These are phyloP conservation scores for Climacteris rufus DNA, from an alignment of 2,113 vertebrate species.

Conservation along the genomic window DNA sequence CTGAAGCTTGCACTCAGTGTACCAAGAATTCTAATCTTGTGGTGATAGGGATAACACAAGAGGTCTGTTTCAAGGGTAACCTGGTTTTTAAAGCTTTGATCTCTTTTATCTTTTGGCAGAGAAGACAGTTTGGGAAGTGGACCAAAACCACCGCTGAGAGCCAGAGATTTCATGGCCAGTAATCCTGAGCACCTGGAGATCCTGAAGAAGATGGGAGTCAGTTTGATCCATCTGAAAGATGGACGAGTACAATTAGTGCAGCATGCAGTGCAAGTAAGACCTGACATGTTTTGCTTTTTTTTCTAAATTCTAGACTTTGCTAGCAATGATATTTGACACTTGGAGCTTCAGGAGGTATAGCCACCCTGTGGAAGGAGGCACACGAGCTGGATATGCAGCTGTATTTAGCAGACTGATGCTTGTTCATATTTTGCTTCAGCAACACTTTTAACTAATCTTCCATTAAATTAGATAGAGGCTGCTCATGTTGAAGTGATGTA, in stretches of 20 bases:
- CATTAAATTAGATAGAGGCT: background rate
- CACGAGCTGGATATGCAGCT: background rate
- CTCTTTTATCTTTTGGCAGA: conserved; percentile 64
- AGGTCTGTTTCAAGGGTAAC: background rate
- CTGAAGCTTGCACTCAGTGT: background rate
- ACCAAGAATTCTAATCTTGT: background rate
- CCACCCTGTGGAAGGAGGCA: background rate
- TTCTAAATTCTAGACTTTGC: no score
- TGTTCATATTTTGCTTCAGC: background rate
- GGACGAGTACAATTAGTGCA: conserved; percentile 96
- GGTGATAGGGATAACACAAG: background rate
- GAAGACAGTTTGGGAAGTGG: conserved; percentile 80
- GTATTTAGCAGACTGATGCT: background rate
- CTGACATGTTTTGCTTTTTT: background rate
- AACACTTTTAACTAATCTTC: background rate
- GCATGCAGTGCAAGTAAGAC: conserved; percentile 91
- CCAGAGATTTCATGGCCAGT: conserved; percentile 98
- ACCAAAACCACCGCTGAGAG: conserved; percentile 88
- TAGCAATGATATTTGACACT: background rate
- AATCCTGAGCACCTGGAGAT: conserved; percentile 97
- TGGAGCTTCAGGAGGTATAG: background rate
- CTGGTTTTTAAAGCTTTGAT: background rate
- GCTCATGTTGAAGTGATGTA: background rate
- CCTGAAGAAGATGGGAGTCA: conserved; percentile 97
- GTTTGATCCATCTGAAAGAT: conserved; percentile 96